These are phyloP conservation scores for Drosophila silvestris DNA, from an alignment of 2,888 invertebrate genomes.

Conservation along the genomic window DNA sequence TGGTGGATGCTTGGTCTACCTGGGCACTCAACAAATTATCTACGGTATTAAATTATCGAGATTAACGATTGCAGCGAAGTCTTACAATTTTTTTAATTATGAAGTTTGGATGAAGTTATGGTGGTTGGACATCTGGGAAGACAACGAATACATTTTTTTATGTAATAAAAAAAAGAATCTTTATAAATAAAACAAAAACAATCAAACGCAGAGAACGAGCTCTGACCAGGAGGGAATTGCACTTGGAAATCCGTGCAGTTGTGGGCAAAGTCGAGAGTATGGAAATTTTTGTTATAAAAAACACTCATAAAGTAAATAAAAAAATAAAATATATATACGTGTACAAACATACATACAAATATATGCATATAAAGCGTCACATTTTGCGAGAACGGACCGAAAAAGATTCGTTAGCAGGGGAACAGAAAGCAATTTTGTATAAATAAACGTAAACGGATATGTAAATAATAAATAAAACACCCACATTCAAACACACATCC, in stretches of 20 bases:
- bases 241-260: slow-evolving; percentile 20
- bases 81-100: not conserved
- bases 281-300: slow-evolving; percentile 10
- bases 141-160: not conserved
- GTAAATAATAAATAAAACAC: slow-evolving; percentile 68
- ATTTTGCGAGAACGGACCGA: slow-evolving; percentile 43
- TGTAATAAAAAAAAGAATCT: not conserved
- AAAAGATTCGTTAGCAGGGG: slow-evolving; percentile 55
- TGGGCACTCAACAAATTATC: not conserved
- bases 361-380: slow-evolving; percentile 27
- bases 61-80: not conserved
- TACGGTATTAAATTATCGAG: not conserved
- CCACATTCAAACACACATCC: slow-evolving; percentile 25
- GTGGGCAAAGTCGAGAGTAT: slow-evolving; percentile 10
- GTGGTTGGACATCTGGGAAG: not conserved
- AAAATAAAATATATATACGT: slow-evolving; percentile 7
- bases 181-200: slow-evolving; percentile 13
- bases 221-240: slow-evolving; percentile 7
- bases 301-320: slow-evolving; percentile 8
- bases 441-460: slow-evolving; percentile 69
- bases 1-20: not conserved
- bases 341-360: not conserved
- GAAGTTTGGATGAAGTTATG: not conserved
- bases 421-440: slow-evolving; percentile 65
- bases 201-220: slow-evolving; percentile 8